These are phyloP conservation scores for Artibeus jamaicensis DNA, from an alignment of 2,797 vertebrate species.

Conservation along the genomic window DNA sequence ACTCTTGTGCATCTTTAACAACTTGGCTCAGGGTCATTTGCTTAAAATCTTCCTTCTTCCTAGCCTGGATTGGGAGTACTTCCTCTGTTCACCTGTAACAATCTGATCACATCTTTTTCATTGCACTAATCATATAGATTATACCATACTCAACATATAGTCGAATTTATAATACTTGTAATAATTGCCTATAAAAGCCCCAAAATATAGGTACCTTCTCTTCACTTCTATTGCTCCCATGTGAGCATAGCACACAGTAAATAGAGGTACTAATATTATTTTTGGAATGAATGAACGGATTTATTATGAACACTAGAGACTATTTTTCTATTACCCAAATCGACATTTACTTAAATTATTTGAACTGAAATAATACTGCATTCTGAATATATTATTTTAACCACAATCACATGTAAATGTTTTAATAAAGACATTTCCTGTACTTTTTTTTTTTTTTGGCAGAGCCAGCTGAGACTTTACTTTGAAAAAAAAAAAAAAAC, in stretches of 20 bases:
- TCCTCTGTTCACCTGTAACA: neutral
- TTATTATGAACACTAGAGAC: neutral
- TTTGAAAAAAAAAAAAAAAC: too few species aligned
- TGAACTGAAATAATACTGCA: neutral
- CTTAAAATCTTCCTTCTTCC: neutral
- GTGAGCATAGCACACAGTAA: neutral
- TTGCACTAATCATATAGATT: neutral
- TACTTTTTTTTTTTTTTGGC: neutral
- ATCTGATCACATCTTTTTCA: neutral
- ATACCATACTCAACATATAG: neutral
- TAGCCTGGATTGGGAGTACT: neutral
- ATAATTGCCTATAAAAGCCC: neutral
- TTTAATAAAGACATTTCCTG: neutral
- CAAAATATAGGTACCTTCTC: neutral
- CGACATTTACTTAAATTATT: neutral
- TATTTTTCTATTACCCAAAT: neutral
- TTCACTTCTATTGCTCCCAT: neutral
- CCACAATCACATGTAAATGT: neutral
- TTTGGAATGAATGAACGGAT: neutral
- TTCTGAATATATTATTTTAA: neutral
- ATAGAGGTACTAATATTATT: neutral
- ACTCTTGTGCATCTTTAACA: neutral
- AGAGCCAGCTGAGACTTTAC: constrained; percentile 52
- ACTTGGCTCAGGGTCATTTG: neutral
- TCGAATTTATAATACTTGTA: neutral